Evolutionary conservation across 2,888 invertebrate species (phyloP).

Genomic region (Seira ritae): DNA sequence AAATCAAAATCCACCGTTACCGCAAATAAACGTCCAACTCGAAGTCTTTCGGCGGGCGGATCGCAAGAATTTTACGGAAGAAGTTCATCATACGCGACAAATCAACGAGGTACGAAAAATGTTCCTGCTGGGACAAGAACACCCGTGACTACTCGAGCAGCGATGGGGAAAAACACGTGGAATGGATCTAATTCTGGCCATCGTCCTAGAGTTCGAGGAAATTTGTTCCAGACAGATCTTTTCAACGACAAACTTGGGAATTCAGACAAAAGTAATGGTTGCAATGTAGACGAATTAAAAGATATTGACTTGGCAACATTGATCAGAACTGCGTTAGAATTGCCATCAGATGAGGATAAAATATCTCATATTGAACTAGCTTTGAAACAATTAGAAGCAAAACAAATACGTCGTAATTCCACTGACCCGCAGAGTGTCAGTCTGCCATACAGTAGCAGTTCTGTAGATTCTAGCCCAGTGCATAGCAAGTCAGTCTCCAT

Average conservation of each 20-base stretch:
- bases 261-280: conserved; percentile 19
- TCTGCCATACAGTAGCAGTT: conserved; percentile 66
- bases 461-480: conserved; percentile 43
- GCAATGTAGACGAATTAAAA: conserved; percentile 48
- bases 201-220: conserved; percentile 65
- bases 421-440: conserved; percentile 59
- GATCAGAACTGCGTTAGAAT: conserved; percentile 71
- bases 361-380: conserved; percentile 73
- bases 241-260: conserved; percentile 50
- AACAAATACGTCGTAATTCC: conserved; percentile 61
- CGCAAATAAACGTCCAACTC: conserved; percentile 61
- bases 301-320: conserved; percentile 68
- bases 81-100: conserved; percentile 35
- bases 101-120: conserved; percentile 33
- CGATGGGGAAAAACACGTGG: conserved; percentile 72
- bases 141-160: conserved; percentile 37
- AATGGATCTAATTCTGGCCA: conserved; percentile 68
- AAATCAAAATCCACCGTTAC: conserved; percentile 53
- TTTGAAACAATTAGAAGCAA: conserved; percentile 71
- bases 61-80: conserved; percentile 70
- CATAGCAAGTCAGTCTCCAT: conserved; percentile 54
- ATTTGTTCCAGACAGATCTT: conserved; percentile 69
- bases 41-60: conserved; percentile 71
- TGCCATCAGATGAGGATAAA: conserved; percentile 71
- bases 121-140: conserved; percentile 48